Base-by-base conservation (phyloP, 2,113 vertebrate genomes). In the Orcinus orca region DNA sequence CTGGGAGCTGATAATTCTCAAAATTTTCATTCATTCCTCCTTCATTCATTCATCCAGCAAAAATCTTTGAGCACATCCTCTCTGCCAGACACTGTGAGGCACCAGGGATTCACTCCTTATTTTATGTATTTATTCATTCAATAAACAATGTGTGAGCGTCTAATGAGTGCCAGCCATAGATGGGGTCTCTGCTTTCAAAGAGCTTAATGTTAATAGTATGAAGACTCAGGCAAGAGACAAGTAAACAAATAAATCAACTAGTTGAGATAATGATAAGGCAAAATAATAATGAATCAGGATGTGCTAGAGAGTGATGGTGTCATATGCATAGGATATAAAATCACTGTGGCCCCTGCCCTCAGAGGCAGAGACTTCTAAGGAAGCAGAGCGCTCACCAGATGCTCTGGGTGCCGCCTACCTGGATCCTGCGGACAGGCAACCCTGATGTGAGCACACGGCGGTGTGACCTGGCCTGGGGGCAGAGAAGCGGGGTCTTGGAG, bases 381-480 rank as follows among this genome's bases (percentile, higher is more conserved):
- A 79, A 67, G 38, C 29, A 60, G 53, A 58, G 47, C 15, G 44
- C 3, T 47, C 14, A n/a, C 25, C 71, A 96, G 50, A 85, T 82
- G 63, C 91, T 67, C 33, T n/a, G 47, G 81, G 41, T 3, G 47
- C 44, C 53, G 38, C 26, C 36, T 79, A 97, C 97, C 89, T 96
- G 92, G 29, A 67, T 62, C n/a, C 58, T 91, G 88, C 47, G 53
- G 83, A 41, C 55, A 15, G 8, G 12, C 0, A 3, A 53, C 21
- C 62, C 55, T 1, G 14, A 1, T 44, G 41, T 10, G 62, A 71
- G 41, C 62, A 47, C 31, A 53, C 36, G 60, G 60, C 29, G 23
- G 26, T 85, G 31, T 70, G 95, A 85, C 91, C 86, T 41, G 93
- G 29, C 93, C 91, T 86, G 55, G 31, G 74, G 85, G 65, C 60